Percentiles rank a stretch among this genome's conserved stretches.
These are phyloP conservation scores for Scytalopus superciliaris DNA, from an alignment of 2,113 vertebrate species.

Conservation along the genomic window DNA sequence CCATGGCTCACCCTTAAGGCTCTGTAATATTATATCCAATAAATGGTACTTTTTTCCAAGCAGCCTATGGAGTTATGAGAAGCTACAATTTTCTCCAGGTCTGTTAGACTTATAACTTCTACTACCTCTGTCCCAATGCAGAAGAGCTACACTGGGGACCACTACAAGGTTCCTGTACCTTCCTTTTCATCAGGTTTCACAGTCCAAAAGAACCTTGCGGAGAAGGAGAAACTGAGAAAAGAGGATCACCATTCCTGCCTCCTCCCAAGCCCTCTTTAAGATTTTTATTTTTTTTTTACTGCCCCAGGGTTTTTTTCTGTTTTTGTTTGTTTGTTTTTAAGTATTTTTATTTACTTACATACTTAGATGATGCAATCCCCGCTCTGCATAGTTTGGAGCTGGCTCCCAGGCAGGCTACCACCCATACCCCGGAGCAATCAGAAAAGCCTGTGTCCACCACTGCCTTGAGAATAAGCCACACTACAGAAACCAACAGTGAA, in stretches of 20 bases:
- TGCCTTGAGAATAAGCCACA: not conserved
- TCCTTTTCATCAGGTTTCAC: not conserved
- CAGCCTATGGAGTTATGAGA: not conserved
- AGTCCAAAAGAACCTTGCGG: not conserved
- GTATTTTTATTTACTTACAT: not conserved
- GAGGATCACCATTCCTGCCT: not conserved
- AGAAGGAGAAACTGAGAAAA: not conserved
- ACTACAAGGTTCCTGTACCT: not conserved
- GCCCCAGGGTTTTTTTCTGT: too few species aligned
- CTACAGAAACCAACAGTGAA: not conserved
- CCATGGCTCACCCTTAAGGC: not conserved
- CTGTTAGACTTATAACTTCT: not conserved
- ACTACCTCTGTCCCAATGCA: not conserved
- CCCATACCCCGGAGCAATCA: not conserved
- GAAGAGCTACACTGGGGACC: not conserved
- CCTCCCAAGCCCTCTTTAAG: not conserved
- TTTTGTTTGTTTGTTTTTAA: not conserved
- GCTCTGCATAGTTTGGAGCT: not conserved
- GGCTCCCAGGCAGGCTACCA: not conserved
- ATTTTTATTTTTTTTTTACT: not conserved
- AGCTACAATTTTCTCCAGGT: not conserved
- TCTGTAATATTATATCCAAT: not conserved
- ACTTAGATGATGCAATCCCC: not conserved
- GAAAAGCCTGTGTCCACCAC: not conserved
- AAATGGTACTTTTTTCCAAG: not conserved